Conservation (phyloP, 2,797 vertebrate species). For the Acestrorhynchus altus region DNA sequence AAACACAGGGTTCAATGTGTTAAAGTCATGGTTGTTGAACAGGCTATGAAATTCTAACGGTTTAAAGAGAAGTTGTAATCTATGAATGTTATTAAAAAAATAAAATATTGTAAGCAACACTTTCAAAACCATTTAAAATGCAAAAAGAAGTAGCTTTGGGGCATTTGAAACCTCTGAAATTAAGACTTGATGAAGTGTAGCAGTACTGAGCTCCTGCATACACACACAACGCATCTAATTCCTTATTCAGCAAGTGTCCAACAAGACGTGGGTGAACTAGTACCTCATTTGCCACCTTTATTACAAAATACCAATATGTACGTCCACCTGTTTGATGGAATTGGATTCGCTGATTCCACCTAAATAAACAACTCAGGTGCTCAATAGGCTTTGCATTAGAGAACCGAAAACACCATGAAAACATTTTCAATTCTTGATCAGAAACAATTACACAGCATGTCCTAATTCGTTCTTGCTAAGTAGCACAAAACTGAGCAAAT, state of each 20-base stretch:
- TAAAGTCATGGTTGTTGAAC: too few species aligned
- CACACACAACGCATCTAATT: neutral
- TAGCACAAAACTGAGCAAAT: neutral
- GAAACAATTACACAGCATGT: neutral
- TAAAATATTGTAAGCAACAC: neutral
- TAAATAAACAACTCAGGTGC: neutral
- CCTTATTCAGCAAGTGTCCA: neutral
- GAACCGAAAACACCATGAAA: neutral
- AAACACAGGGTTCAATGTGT: too few species aligned
- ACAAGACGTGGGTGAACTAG: neutral
- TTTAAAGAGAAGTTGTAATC: too few species aligned
- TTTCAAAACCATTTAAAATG: neutral
- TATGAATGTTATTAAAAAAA: too few species aligned
- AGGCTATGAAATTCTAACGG: too few species aligned
- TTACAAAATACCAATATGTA: slow-evolving; percentile 1
- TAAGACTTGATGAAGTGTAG: neutral
- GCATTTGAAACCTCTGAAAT: neutral
- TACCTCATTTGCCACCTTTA: neutral
- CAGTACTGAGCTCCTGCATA: neutral
- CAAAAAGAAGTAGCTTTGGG: neutral
- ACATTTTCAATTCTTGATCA: neutral
- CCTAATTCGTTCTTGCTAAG: neutral
- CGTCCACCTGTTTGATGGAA: neutral
- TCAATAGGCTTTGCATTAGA: neutral
- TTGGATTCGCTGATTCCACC: neutral